A percentile compares a stretch with the other conserved stretches of the same genome.
phyloP scores from a whole-genome alignment of 2,113 vertebrate genomes.

The Hyperoodon ampullatus region DNA sequence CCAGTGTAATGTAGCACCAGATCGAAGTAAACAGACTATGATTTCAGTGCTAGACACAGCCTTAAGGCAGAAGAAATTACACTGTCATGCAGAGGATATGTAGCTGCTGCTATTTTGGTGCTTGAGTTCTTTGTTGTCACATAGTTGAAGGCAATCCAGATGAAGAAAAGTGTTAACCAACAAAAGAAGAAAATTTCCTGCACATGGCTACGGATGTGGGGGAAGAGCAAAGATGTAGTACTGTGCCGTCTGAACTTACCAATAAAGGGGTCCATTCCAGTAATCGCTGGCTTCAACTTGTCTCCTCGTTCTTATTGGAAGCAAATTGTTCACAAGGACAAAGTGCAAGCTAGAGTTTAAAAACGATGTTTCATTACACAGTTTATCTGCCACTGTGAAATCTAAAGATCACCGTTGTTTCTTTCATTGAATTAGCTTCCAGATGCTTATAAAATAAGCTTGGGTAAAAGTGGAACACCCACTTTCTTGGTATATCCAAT shows the following conservation, averaged over 20 bases:
- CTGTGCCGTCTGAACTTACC: not conserved
- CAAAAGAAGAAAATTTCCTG: slow-evolving; percentile 80
- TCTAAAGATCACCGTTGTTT: not conserved
- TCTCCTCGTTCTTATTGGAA: slow-evolving; percentile 31
- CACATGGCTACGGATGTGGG: slow-evolving; percentile 11
- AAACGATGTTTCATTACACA: not conserved
- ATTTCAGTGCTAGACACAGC: slow-evolving; percentile 95
- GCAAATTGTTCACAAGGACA: slow-evolving; percentile 12
- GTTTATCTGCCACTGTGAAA: not conserved
- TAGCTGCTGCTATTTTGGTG: slow-evolving; percentile 91
- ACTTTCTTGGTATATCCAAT: not conserved
- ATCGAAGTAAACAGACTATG: slow-evolving; percentile 95
- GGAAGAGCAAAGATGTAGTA: not conserved
- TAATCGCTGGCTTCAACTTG: not conserved
- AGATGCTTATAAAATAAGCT: not conserved
- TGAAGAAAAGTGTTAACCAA: slow-evolving; percentile 81
- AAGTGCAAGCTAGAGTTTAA: slow-evolving; percentile 48
- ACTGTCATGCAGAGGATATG: slow-evolving; percentile 95
- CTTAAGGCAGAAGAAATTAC: slow-evolving; percentile 95
- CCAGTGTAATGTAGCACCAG: slow-evolving; percentile 85
- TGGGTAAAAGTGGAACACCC: not conserved
- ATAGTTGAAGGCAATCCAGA: slow-evolving; percentile 96
- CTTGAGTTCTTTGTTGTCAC: slow-evolving; percentile 91
- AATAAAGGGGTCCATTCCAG: not conserved
- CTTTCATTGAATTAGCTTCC: not conserved